These are phyloP conservation scores for Ptilonorhynchus violaceus DNA, from an alignment of 2,113 vertebrate genomes.

Conservation along the genomic window DNA sequence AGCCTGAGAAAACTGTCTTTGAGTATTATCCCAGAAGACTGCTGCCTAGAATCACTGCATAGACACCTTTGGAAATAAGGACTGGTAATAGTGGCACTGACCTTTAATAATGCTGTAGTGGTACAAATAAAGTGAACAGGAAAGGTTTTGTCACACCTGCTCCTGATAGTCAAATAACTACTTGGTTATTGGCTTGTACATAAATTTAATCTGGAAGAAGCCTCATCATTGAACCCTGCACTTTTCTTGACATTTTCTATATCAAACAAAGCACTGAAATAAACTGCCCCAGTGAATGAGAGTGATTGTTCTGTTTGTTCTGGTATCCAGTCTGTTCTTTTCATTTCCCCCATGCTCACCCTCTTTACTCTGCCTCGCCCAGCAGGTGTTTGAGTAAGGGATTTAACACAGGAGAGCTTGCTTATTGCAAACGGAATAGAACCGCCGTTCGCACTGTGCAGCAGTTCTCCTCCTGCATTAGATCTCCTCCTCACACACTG, in stretches of 20 bases:
- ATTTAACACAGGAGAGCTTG: background rate
- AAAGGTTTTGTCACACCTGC: background rate
- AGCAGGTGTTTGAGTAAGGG: background rate
- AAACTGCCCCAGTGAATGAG: background rate
- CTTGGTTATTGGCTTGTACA: background rate
- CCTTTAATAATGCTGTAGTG: background rate
- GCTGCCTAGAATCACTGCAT: background rate
- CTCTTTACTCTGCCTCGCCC: background rate
- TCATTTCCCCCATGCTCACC: background rate
- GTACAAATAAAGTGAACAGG: background rate
- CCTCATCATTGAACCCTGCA: background rate
- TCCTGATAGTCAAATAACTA: background rate
- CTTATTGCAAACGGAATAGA: background rate
- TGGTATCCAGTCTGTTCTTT: background rate
- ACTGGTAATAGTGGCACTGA: background rate
- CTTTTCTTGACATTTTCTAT: background rate
- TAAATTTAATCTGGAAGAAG: background rate
- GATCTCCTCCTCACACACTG: background rate
- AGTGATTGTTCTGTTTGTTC: background rate
- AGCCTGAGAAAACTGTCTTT: background rate
- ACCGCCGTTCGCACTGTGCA: background rate
- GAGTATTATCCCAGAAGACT: background rate
- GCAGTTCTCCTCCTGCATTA: background rate
- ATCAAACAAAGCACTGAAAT: background rate
- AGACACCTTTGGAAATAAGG: background rate